These are phyloP conservation scores for Oscheius sp. DNA, from an alignment of 2,888 invertebrate species.

Conservation along the genomic window DNA sequence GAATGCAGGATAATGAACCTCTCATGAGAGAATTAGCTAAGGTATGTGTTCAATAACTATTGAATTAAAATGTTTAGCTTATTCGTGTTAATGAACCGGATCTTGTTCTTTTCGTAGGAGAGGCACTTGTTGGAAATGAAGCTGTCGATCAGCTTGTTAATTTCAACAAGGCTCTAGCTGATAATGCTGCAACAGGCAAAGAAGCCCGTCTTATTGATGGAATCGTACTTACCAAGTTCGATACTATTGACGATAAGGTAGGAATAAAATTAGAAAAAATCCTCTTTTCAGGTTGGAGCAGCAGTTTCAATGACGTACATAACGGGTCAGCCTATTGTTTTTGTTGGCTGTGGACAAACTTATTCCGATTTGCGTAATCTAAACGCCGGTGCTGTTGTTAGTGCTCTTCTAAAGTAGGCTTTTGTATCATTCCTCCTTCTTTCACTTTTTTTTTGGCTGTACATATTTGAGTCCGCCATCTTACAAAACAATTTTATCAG, in stretches of 20 bases:
- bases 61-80: slow-evolving; percentile 74
- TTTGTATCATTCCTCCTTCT: background rate
- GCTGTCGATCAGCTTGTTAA: slow-evolving; percentile 98
- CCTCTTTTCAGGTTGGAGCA: slow-evolving; percentile 80
- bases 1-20: slow-evolving; percentile 99
- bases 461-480: background rate
- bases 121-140: slow-evolving; percentile 99
- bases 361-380: slow-evolving; percentile 96
- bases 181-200: slow-evolving; percentile 79
- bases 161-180: slow-evolving; percentile 92
- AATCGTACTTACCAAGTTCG: slow-evolving; percentile 98
- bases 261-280: background rate
- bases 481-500: background rate
- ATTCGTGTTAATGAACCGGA: slow-evolving; percentile 98
- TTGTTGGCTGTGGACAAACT: slow-evolving; percentile 98
- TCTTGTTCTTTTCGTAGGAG: slow-evolving; percentile 97
- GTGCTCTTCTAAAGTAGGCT: slow-evolving; percentile 85
- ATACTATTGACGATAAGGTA: slow-evolving; percentile 98
- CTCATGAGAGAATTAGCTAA: slow-evolving; percentile 97
- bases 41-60: slow-evolving; percentile 70
- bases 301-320: slow-evolving; percentile 99
- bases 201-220: slow-evolving; percentile 95
- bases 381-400: slow-evolving; percentile 94
- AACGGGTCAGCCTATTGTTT: slow-evolving; percentile 98
- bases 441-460: slow-evolving; percentile 2